phyloP scores from a whole-genome alignment of 2,888 invertebrate species.

The Lycaena phlaeas region DNA sequence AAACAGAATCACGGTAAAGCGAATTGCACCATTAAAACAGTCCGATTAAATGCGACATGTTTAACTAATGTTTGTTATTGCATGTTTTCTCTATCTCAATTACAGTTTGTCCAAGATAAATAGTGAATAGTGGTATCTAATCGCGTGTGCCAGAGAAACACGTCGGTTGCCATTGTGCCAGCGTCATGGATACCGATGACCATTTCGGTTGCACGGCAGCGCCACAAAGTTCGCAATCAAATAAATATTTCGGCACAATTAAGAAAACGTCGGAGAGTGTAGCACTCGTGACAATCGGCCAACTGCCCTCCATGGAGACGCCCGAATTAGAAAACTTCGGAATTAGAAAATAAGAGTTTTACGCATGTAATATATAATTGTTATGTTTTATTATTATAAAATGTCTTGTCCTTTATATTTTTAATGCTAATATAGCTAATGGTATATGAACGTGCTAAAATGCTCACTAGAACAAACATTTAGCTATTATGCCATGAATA shows the following conservation, averaged over 20 bases:
- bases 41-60: no score
- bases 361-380: no score
- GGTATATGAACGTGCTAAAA: no score
- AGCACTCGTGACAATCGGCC: slow-evolving; percentile 66
- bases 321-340: slow-evolving; percentile 22
- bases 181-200: slow-evolving; percentile 62
- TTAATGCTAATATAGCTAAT: no score
- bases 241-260: slow-evolving; percentile 74
- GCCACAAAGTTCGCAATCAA: slow-evolving; percentile 68
- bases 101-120: slow-evolving; percentile 13
- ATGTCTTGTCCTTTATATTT: no score
- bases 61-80: no score
- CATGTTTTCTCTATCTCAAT: neutral
- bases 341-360: no score
- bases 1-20: no score
- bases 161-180: slow-evolving; percentile 49
- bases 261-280: slow-evolving; percentile 70
- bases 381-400: no score
- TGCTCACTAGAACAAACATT: no score
- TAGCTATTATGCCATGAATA: no score
- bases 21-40: no score
- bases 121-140: slow-evolving; percentile 27
- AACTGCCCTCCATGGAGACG: slow-evolving; percentile 41
- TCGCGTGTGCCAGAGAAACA: slow-evolving; percentile 32
- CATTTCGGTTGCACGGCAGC: slow-evolving; percentile 66